phyloP scores from a whole-genome alignment of 2,888 invertebrate genomes.

The Sussaba pulchella region DNA sequence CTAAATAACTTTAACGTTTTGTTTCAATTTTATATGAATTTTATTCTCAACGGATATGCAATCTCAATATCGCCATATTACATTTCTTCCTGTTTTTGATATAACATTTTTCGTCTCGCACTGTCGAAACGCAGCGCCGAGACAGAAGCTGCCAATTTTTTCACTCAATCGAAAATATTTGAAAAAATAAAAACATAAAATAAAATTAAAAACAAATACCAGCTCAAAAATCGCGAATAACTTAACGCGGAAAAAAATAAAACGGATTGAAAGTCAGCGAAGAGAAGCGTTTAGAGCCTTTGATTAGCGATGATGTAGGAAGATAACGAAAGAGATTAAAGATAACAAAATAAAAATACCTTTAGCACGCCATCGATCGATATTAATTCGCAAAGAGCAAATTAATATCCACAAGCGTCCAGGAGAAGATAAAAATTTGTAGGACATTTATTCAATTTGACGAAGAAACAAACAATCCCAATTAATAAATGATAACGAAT shows the following conservation, averaged over 20 bases:
- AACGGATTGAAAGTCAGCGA: background rate
- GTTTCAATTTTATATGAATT: slow-evolving; percentile 55
- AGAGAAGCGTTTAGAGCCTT: slow-evolving; percentile 49
- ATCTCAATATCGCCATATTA: background rate
- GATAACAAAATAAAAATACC: slow-evolving; percentile 8
- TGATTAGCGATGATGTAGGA: slow-evolving; percentile 58
- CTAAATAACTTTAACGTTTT: slow-evolving; percentile 27
- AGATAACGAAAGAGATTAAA: slow-evolving; percentile 30
- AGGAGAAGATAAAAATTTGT: slow-evolving; percentile 32
- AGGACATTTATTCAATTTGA: slow-evolving; percentile 28
- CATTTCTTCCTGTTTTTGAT: slow-evolving; percentile 14
- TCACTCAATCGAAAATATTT: slow-evolving; percentile 22
- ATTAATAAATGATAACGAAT: slow-evolving; percentile 53
- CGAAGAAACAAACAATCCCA: slow-evolving; percentile 11
- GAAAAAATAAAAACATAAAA: too few species aligned
- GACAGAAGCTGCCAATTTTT: slow-evolving; percentile 47
- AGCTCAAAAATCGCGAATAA: slow-evolving; percentile 36
- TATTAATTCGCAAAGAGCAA: slow-evolving; percentile 37
- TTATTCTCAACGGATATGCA: slow-evolving; percentile 15
- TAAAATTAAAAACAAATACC: slow-evolving; percentile 31
- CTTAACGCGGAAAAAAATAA: background rate
- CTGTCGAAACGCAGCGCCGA: slow-evolving; percentile 5
- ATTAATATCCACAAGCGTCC: slow-evolving; percentile 41
- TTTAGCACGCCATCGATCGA: slow-evolving; percentile 45
- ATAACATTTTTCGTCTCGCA: background rate